A percentile compares a stretch with the other conserved stretches of the same genome.
Evolutionary conservation across 2,797 vertebrate genomes (phyloP).

Genomic region (Malurus splendens): DNA sequence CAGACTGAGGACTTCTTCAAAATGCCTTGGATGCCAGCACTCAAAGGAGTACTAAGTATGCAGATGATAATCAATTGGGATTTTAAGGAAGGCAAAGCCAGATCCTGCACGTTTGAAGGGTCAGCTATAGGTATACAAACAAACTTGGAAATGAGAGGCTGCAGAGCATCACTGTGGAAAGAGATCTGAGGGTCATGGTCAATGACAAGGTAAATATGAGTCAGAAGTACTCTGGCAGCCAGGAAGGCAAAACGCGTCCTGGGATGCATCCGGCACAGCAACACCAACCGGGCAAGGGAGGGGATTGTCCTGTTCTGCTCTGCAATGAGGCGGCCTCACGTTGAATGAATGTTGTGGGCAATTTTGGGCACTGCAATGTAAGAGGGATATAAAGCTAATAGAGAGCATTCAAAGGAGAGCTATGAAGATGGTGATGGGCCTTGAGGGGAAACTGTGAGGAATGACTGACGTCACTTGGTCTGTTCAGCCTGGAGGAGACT

Average conservation of each 20-base stretch:
- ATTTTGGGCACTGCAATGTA: not conserved
- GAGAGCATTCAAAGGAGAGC: not conserved
- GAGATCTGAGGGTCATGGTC: not conserved
- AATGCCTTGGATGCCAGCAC: not conserved
- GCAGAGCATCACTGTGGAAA: not conserved
- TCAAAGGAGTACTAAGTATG: not conserved
- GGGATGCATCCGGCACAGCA: not conserved
- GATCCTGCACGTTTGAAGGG: not conserved
- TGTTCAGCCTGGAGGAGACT: not conserved
- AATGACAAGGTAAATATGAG: rapidly evolving
- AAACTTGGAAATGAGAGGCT: not conserved
- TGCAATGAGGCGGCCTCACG: rapidly evolving
- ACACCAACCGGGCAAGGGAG: rapidly evolving
- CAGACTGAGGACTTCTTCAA: not conserved
- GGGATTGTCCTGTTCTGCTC: rapidly evolving
- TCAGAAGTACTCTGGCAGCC: not conserved
- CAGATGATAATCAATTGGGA: not conserved
- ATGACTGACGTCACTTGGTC: not conserved
- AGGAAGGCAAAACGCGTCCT: rapidly evolving
- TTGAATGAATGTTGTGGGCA: rapidly evolving
- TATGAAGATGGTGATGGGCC: not conserved
- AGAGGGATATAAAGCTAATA: not conserved
- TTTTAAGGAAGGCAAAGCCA: not conserved
- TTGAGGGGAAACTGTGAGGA: not conserved
- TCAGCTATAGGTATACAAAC: not conserved